phyloP scores from a whole-genome alignment of 2,113 vertebrate genomes.

The Eublepharis macularius region DNA sequence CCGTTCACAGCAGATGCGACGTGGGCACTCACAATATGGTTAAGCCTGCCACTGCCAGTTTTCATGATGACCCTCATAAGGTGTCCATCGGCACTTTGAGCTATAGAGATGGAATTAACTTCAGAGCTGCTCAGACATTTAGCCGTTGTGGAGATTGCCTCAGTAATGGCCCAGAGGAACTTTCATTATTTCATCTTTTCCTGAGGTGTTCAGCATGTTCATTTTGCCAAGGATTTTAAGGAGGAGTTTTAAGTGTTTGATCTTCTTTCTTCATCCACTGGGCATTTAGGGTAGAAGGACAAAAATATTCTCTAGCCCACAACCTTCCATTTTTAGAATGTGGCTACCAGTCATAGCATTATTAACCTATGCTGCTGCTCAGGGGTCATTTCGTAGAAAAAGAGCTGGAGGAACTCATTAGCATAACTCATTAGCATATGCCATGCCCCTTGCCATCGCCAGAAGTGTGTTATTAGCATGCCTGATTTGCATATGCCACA shows the following conservation, averaged over 20 bases:
- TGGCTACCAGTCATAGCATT: background rate
- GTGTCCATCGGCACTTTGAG: background rate
- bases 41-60: background rate
- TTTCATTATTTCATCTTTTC: background rate
- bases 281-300: background rate
- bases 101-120: background rate
- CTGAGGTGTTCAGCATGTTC: background rate
- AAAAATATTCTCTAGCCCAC: background rate
- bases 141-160: background rate
- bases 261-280: background rate
- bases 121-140: background rate
- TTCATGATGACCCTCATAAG: background rate
- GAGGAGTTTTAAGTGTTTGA: background rate
- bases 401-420: no score
- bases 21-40: background rate
- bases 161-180: background rate
- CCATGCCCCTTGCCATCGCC: no score
- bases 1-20: background rate
- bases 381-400: no score
- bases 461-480: no score
- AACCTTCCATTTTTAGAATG: constrained; percentile 9
- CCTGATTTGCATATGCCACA: no score
- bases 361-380: background rate
- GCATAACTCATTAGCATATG: no score
- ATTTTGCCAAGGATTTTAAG: background rate